Base-by-base conservation (phyloP, 1,140 invertebrate species). In the Notospermus geniculatus region DNA sequence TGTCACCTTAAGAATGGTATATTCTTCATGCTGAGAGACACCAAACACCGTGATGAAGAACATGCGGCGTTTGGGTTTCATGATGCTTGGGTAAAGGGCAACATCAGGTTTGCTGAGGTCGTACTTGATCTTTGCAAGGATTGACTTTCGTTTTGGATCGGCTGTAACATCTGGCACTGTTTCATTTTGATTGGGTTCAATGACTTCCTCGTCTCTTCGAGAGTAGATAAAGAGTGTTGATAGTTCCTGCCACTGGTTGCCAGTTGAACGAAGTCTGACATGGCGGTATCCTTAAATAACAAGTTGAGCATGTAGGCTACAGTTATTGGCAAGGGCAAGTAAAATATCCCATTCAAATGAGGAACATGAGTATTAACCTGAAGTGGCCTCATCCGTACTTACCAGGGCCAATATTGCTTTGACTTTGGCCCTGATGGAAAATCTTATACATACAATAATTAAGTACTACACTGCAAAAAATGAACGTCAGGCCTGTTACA, bases 41-140 rank as follows among this genome's bases (percentile, higher is more conserved):
- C 93, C 92, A 74, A 93, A 90, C 1, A 97, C 91, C 73, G 91
- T 89, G 1, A 97, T 83, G 81, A 96, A 94, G 80, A 96, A 96
- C 85, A 95, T 93, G 65, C 91, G 86, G 54, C 91, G 80, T 67
- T 92, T 89, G 0, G 89, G 71, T 0, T 86, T 85, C 0, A 85
- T 80, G 0, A 84, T 80, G 15, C 71, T 64, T 54, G 71, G 65
- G 11, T 61, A 27, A 70, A 59, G 56, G 36, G 15, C 28, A 22
- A 62, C 57, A 22, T 72, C 69, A 50, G 54, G 32, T 57, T 70
- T 74, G 17, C 64, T 59, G 11, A 63, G 45, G 5, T 78, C 76
- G 36, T 78, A 72, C 50, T 71, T 75, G 53, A 72, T 70, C 46
- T 73, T 71, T 32, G 73, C 60, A 43, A 76, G 73, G 11, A 77